Base-by-base conservation (phyloP, 2,888 invertebrate species). In the Eupithecia centaureata region DNA sequence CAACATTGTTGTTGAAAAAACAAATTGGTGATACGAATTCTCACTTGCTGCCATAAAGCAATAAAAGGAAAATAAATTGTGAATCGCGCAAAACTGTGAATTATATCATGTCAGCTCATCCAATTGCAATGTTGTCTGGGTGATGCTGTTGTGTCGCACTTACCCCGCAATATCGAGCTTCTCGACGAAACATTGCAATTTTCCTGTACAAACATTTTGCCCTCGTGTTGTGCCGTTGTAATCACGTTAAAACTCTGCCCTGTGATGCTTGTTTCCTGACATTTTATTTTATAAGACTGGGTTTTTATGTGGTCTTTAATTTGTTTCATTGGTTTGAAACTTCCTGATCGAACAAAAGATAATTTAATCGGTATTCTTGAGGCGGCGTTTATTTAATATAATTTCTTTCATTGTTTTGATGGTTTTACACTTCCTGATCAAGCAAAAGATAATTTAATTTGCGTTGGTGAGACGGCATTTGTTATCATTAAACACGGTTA, bases 171-270 rank as follows among this genome's bases (percentile, higher is more conserved):
- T 84, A 85, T 82, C 75, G 79, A 79, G 74, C 77, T 77, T 79
- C 81, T 79, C 77, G 70, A 71, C 72, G 77, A 80, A 80, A 82
- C 81, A 75, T 77, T 81, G 79, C 83, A 81, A 85, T 85, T 86
- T 85, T 83, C 84, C 81, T 79, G 80, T 82, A 82, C 74, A 81
- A 86, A 82, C 77, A 83, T 83, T 84, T 82, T 79, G 78, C 78
- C 78, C 77, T 81, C 73, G 78, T 78, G 79, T 80, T 84, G 80
- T 77, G 79, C 77, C 76, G 74, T 82, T 76, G 78, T 86, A 86
- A 87, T 87, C 79, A 79, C 77, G 79, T 85, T 83, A 81, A 77
- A 81, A 78, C 76, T 77, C 68, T 78, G 73, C 66, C 52, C 70
- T 74, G 32, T 56, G 77, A 74, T 75, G 77, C 74, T 82, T 79